Base-by-base conservation (phyloP, 2,113 vertebrate species). In the Argyrosomus japonicus region DNA sequence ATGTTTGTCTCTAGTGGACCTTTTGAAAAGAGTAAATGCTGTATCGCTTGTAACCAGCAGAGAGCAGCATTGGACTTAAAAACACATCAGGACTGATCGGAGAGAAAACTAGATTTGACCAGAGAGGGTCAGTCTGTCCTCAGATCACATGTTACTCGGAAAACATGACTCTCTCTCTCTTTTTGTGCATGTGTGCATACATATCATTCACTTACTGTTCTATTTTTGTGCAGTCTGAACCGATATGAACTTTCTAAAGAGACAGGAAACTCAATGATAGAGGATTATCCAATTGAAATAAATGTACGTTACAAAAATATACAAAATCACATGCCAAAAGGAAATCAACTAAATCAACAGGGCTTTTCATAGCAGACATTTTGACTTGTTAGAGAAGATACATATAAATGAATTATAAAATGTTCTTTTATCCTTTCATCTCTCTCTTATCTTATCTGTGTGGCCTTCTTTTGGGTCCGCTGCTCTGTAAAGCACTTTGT, bases 21-120 rank as follows among this genome's bases (percentile, higher is more conserved):
- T 21, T n/a, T 29, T 53, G 5, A 8, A 25, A 12, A 15, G 3
- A 6, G 1, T 57, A 14, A 53, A 86, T 87, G 83, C 25, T 50
- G 47, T 68, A 62, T 58, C 13, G 0, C 25, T 64, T 2, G 6
- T 9, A 11, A 3, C 91, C 93, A 92, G 54, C 51, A 88, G 89
- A 64, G 68, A 2, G 88, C 48, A 90, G 88, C 75, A 89, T 75
- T 79, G 50, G 18, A 77, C 62, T 75, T 25, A 67, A 68, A 84
- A 72, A 64, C 2, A 0, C 32, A 77, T 11, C 25, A 68, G 47
- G 11, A 47, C 21, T 2, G 13, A 13, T 13, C 3, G 45, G 45
- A 13, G 17, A 15, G 18, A 5, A 51, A 25, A 72, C 14, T 21
- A 23, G 5, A 45, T 19, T 43, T 62, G 2, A 60, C 32, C 27